These are phyloP conservation scores for Cheilosia vernalis DNA, from an alignment of 2,888 invertebrate species.

Conservation along the genomic window DNA sequence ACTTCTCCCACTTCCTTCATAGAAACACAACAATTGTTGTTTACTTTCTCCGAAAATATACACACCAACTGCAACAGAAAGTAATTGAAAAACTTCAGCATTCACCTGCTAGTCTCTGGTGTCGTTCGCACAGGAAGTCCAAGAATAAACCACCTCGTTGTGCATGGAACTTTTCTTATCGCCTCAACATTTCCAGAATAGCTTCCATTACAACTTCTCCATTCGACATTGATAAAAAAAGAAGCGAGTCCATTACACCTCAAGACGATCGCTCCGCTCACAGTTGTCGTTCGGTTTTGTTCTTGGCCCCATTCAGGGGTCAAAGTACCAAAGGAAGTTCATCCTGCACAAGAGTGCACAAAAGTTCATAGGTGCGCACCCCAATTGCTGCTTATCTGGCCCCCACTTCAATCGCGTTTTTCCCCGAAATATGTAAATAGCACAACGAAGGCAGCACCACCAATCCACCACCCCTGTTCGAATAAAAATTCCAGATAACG, in stretches of 20 bases:
- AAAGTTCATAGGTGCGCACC: conserved; percentile 40
- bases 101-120: conserved; percentile 12
- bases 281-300: not conserved
- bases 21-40: too few relatives aligned
- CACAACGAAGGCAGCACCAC: not conserved
- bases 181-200: conserved; percentile 43
- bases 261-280: conserved; percentile 18
- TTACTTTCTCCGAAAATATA: not conserved
- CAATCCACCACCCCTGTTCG: not conserved
- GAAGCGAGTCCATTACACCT: conserved; percentile 31
- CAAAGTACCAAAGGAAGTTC: conserved; percentile 39
- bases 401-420: conserved; percentile 31
- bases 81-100: conserved; percentile 33
- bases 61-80: not conserved
- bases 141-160: not conserved
- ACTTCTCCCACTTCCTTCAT: too few relatives aligned
- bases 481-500: conserved; percentile 32
- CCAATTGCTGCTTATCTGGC: conserved; percentile 37
- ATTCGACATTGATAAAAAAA: conserved; percentile 38
- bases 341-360: conserved; percentile 38
- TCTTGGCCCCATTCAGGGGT: conserved; percentile 7
- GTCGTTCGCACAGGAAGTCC: conserved; percentile 5
- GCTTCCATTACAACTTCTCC: conserved; percentile 44
- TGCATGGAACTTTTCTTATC: conserved; percentile 45
- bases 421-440: conserved; percentile 36